Percentiles rank a stretch among this genome's conserved stretches.
Conservation (phyloP, 2,888 invertebrate species). For the Pheosia gnoma region DNA sequence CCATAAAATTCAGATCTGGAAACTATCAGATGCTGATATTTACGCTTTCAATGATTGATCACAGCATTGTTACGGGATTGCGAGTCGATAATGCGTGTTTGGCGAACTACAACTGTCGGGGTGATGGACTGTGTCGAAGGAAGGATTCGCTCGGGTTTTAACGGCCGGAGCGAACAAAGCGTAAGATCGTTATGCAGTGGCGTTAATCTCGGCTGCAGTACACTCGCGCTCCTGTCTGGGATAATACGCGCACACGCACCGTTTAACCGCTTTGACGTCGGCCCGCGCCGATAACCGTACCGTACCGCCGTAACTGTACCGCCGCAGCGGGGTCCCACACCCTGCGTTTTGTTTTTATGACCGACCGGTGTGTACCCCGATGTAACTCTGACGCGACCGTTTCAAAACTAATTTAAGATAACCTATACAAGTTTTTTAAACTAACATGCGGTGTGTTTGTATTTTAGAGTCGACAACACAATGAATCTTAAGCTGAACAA, state of each 20-base stretch:
- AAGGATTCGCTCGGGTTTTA: slow-evolving; percentile 57
- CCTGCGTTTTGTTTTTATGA: slow-evolving; percentile 46
- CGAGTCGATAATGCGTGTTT: slow-evolving; percentile 12
- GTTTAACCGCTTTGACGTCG: slow-evolving; percentile 10
- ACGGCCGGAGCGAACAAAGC: slow-evolving; percentile 62
- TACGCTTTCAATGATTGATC: slow-evolving; percentile 71
- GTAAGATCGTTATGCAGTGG: slow-evolving; percentile 68
- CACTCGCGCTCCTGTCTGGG: slow-evolving; percentile 49
- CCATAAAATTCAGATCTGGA: slow-evolving; percentile 71
- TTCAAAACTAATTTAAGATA: background rate
- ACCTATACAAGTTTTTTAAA: background rate
- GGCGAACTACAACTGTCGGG: slow-evolving; percentile 32
- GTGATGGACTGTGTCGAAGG: slow-evolving; percentile 45
- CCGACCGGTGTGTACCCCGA: slow-evolving; percentile 54
- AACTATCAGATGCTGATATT: slow-evolving; percentile 69
- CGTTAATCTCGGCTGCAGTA: slow-evolving; percentile 64
- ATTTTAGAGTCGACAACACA: slow-evolving; percentile 50
- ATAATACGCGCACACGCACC: slow-evolving; percentile 58
- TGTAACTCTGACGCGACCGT: background rate
- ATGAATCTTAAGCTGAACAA: slow-evolving; percentile 78
- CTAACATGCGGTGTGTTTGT: slow-evolving; percentile 24
- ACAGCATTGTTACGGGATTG: slow-evolving; percentile 66
- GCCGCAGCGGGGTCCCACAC: slow-evolving; percentile 4
- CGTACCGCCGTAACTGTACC: slow-evolving; percentile 11
- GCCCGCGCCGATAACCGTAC: background rate